Evolutionary conservation across 2,888 invertebrate genomes (phyloP), one percentile per base, ranked within the genome.

Genomic region (Molorchus minor): DNA sequence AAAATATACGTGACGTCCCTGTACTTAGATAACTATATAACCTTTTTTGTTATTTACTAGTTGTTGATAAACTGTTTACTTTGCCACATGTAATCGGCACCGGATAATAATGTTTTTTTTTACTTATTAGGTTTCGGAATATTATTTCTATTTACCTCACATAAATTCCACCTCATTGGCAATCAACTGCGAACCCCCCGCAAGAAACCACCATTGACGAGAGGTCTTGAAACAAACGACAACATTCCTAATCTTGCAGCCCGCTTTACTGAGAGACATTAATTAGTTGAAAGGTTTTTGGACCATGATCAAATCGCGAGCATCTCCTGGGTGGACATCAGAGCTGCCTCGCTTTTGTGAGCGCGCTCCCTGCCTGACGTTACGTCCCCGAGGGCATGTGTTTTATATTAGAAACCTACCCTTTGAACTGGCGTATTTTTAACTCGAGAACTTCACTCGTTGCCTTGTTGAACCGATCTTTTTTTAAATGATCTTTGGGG

Each of bases 241-340:
- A 63, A 61, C 40, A 19, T 68, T 70, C 65, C 68, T 71, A 72
- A 71, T 75, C 71, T 67, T 62, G 57, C n/a, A 56, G 67, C 56
- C 63, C 49, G 68, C 64, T 67, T 67, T 56, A 64, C 66, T 65
- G 69, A 74, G 72, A 70, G 71, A 73, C 72, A 75, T 73, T 76
- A 76, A 76, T 76, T 76, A 76, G 74, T 71, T 72, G 74, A 75
- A 74, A 76, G 74, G 72, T 71, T 75, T 72, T 69, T 62, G 41
- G 59, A 21, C 56, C 47, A 16, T 43, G 44, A 59, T 59, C 29
- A 47, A 45, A 56, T 52, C 38, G 58, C 49, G 29, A 59, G 53
- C 45, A 56, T 59, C 51, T 47, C 3, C 63, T 59, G 46, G 55
- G 30, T 64, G 69, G 67, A 64, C 65, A 60, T 59, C 60, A 63